Evolutionary conservation across 1,140 invertebrate genomes (phyloP).

Genomic region (Ganaspis sp.): DNA sequence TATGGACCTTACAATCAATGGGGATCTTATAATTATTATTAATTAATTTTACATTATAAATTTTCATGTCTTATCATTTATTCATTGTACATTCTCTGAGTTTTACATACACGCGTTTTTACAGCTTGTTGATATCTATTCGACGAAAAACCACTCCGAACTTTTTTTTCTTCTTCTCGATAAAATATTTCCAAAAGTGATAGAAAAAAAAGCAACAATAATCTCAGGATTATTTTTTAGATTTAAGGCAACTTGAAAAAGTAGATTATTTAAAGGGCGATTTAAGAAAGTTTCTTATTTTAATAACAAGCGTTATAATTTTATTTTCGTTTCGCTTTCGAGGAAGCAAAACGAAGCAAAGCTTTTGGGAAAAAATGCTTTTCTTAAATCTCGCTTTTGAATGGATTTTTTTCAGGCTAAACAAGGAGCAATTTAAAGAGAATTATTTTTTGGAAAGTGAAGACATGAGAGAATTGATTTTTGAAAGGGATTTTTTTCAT

Average conservation of each 20-base stretch:
- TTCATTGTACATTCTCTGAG: slow-evolving; percentile 44
- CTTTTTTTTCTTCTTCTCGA: slow-evolving; percentile 29
- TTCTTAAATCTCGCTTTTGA: too few relatives aligned
- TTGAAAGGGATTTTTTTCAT: too few relatives aligned
- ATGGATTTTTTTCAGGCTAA: too few relatives aligned
- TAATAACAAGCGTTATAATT: too few relatives aligned
- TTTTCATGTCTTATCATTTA: slow-evolving; percentile 35
- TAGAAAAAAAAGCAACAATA: neutral
- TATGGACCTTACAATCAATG: slow-evolving; percentile 83
- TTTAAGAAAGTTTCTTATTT: too few relatives aligned
- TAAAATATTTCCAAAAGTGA: too few relatives aligned
- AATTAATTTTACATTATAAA: slow-evolving; percentile 42
- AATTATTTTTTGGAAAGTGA: too few relatives aligned
- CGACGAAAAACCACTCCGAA: slow-evolving; percentile 29
- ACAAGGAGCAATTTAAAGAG: too few relatives aligned
- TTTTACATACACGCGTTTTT: slow-evolving; percentile 43
- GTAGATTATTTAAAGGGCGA: slow-evolving; percentile 40
- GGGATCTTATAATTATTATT: slow-evolving; percentile 79
- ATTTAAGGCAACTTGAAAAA: slow-evolving; percentile 44
- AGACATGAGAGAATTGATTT: too few relatives aligned
- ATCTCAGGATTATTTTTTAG: slow-evolving; percentile 20
- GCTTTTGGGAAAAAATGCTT: too few relatives aligned
- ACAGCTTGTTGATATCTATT: slow-evolving; percentile 42
- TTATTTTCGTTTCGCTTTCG: too few relatives aligned
- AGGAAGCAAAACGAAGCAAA: too few relatives aligned